Evolutionary conservation across 2,797 vertebrate genomes (phyloP), one percentile per base, ranked within the genome.

Genomic region (Molossus molossus): DNA sequence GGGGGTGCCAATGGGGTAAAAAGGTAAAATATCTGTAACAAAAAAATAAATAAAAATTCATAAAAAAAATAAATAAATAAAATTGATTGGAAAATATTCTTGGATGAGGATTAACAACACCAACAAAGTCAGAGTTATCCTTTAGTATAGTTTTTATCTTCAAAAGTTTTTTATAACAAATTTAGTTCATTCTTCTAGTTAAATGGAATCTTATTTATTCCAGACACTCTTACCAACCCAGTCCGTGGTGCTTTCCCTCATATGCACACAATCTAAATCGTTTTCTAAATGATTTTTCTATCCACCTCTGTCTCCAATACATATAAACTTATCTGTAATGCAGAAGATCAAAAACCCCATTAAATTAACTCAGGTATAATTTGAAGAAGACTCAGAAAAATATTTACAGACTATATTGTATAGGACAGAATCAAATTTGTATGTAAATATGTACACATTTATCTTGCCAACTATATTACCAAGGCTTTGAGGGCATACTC

Each of bases 101-200:
- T 6, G 6, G 5, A 3, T 45, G 40, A 45, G 40, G 40, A 45
- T 45, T 45, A 45, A 45, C 40, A 45, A 6, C 40, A 45, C 3
- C 40, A 45, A 45, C 40, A 87, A 65, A 86, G 48, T 53, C 29
- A 84, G 9, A 57, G 37, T 15, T 37, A 89, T 48, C 17, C 15
- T 94, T 84, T n/a, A 82, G 23, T 65, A 5, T 25, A 82, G 1
- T n/a, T 85, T 91, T 48, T 53, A 53, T 18, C 5, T 18, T 57
- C 21, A 79, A 90, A 91, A 33, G 29, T 82, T 40, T 40, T 79
- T 88, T 14, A 23, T 76, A 95, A 57, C 29, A 17, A 57, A 73
- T 53, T 64, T 29, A 45, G 9, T 82, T 79, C 0, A 83, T 87
- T 77, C 12, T 87, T 57, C 48, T 48, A 70, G 20, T 72, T 27